phyloP scores from a whole-genome alignment of 2,797 vertebrate genomes.

The Acipenser ruthenus region DNA sequence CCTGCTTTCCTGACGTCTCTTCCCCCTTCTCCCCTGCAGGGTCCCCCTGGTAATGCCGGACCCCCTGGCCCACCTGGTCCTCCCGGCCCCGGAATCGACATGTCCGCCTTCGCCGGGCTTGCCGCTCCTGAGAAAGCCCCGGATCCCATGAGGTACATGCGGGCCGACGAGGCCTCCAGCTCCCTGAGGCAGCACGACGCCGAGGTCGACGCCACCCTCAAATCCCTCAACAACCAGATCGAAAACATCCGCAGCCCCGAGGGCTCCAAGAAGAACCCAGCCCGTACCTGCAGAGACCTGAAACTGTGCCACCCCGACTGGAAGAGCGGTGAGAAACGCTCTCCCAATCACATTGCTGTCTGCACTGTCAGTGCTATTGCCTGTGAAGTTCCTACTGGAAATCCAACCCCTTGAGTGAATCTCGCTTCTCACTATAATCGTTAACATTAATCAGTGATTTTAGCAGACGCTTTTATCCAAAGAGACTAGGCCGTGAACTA shows the following conservation, averaged over 20 bases:
- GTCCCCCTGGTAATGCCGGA: slow-evolving; percentile 80
- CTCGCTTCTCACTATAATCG: too few species aligned
- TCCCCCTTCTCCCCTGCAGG: slow-evolving; percentile 49
- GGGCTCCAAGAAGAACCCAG: slow-evolving; percentile 89
- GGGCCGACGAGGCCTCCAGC: slow-evolving; percentile 77
- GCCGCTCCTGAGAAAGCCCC: slow-evolving; percentile 81
- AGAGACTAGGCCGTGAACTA: too few species aligned
- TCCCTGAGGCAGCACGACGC: slow-evolving; percentile 74
- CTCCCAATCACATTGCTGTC: background rate
- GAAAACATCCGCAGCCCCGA: slow-evolving; percentile 93
- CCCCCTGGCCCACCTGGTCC: slow-evolving; percentile 87
- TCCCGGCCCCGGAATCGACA: slow-evolving; percentile 88
- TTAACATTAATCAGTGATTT: too few species aligned
- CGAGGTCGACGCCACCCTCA: slow-evolving; percentile 88
- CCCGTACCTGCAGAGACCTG: slow-evolving; percentile 91
- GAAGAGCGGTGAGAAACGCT: slow-evolving; percentile 77
- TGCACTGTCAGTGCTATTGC: too few species aligned
- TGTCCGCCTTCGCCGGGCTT: slow-evolving; percentile 88
- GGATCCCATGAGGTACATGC: slow-evolving; percentile 86
- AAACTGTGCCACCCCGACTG: slow-evolving; percentile 91
- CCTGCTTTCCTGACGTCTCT: background rate
- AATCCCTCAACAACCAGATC: slow-evolving; percentile 93
- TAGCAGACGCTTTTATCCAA: too few species aligned
- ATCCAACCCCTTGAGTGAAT: too few species aligned
- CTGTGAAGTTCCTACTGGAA: too few species aligned